phyloP scores from a whole-genome alignment of 2,113 vertebrate genomes.

The Notothenia rossii region DNA sequence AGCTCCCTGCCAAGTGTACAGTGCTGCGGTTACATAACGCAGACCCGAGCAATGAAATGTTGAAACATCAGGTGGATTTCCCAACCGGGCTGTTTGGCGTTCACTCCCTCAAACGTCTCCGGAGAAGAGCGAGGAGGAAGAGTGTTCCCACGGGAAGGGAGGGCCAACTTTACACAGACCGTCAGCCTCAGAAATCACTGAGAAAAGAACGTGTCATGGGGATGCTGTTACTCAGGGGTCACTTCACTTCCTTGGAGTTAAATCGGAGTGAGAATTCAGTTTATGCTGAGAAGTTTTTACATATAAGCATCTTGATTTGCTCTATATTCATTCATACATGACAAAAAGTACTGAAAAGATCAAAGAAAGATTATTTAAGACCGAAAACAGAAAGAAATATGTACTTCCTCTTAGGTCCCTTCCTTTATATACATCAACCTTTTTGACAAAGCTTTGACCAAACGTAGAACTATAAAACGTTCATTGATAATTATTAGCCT shows the following conservation, averaged over 20 bases:
- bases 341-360: too few species aligned
- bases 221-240: constrained; percentile 41
- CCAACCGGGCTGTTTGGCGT: constrained; percentile 30
- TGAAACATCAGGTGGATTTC: constrained; percentile 67
- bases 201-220: constrained; percentile 11
- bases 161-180: background rate
- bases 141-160: background rate
- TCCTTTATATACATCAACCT: too few species aligned
- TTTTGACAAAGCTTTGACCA: too few species aligned
- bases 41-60: constrained; percentile 18
- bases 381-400: too few species aligned
- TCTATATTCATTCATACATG: too few species aligned
- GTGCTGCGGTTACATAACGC: constrained; percentile 54
- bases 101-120: constrained; percentile 18
- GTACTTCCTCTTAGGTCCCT: too few species aligned
- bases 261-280: too few species aligned
- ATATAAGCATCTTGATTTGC: too few species aligned
- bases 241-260: background rate
- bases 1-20: constrained; percentile 40
- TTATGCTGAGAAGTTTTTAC: too few species aligned
- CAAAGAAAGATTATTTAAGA: too few species aligned
- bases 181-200: constrained; percentile 1
- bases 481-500: too few species aligned
- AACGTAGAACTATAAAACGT: too few species aligned
- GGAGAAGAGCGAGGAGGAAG: background rate